Evolutionary conservation across 2,888 invertebrate genomes (phyloP).

Genomic region (Polyploca ridens): DNA sequence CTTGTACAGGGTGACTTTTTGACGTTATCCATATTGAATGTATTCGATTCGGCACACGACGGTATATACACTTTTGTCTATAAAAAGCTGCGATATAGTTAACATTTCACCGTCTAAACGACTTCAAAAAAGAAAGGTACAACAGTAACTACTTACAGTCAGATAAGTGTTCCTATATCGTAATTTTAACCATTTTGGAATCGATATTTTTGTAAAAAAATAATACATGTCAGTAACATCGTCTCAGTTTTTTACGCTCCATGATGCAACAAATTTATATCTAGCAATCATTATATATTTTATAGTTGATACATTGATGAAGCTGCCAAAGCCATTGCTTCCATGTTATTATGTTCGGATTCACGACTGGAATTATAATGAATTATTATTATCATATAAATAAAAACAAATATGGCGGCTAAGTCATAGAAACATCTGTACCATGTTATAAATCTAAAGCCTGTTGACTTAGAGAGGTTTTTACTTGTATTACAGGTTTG

Average conservation of each 20-base stretch:
- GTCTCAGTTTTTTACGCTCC: constrained; percentile 1
- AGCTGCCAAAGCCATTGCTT: constrained; percentile 36
- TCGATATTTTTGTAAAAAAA: no score
- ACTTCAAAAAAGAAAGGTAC: no score
- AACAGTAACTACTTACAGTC: no score
- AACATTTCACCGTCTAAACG: no score
- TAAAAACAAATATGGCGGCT: background rate
- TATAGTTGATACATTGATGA: constrained; percentile 36
- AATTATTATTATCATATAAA: constrained; percentile 22
- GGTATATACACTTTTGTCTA: no score
- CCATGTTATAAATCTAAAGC: background rate
- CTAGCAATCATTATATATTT: background rate
- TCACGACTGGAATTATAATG: constrained; percentile 45
- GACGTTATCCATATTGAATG: no score
- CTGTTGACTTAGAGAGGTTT: background rate
- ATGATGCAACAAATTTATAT: constrained; percentile 22
- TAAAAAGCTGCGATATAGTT: no score
- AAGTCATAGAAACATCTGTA: background rate
- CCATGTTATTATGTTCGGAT: constrained; percentile 40
- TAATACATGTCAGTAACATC: background rate
- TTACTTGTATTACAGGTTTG: background rate
- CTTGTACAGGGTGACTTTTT: background rate
- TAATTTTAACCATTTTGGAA: no score
- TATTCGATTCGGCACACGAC: no score
- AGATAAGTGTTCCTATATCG: no score